Base-by-base conservation (phyloP, 2,113 vertebrate genomes). In the Hippocampus barbouri region DNA sequence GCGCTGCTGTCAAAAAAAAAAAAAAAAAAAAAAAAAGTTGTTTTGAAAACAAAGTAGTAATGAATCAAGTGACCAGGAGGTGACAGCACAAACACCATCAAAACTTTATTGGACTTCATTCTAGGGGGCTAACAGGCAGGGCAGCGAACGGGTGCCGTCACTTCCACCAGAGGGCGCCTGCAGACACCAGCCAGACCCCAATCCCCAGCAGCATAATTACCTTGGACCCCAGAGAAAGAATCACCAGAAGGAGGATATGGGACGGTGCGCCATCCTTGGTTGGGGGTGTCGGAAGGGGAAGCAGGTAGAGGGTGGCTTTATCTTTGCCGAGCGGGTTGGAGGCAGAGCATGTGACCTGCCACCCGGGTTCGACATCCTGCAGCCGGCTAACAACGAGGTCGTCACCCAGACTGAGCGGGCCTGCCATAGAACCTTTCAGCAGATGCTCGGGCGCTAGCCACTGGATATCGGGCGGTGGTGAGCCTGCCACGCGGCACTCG, bases 261-360 rank as follows among this genome's bases (percentile, higher is more conserved):
- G 86, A 30, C 0, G 81, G 54, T 0, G 65, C 43, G 10, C 51
- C 73, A 0, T 61, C 54, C 8, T 41, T 2, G 0, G 71, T 2
- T 1, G 8, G 78, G 2, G 45, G 73, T 10, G 78, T 68, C 0
- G 0, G 72, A 9, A 84, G 85, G 15, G 45, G 27, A 71, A 92
- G 79, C n/a, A 93, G 68, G 60, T 89, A 93, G 18, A 93, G 85
- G 0, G 84, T 82, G 64, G 92, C 88, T 79, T 91, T 88, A 16
- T 91, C 91, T 41, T 82, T 85, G 21, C 92, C 92, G 65, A 92
- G 85, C 0, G 90, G 90, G 79, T 93, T 93, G 80, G 92, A 90
- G 77, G 96, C 94, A 0, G 89, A 92, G 66, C 97, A 98, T 45
- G 93, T 96, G 90, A 98, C 97, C 54, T 94, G 95, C 3, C 92